Evolutionary conservation across 2,797 vertebrate genomes (phyloP).

Genomic region (Glossophaga mutica): DNA sequence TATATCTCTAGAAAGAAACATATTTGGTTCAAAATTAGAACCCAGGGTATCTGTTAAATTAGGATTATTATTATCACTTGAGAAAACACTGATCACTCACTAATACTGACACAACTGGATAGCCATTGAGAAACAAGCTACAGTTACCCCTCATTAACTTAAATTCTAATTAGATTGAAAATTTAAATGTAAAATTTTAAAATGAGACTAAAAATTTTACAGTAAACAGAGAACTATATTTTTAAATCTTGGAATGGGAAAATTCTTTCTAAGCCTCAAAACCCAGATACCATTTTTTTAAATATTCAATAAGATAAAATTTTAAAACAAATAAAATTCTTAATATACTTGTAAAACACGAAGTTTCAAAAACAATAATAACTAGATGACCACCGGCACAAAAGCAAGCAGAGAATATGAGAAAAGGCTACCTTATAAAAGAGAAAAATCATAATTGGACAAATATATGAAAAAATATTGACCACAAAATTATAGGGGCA

Average conservation of each 20-base stretch:
- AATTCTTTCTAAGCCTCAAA: conserved; percentile 1
- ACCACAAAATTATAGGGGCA: neutral
- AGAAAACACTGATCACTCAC: neutral
- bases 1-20: neutral
- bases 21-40: neutral
- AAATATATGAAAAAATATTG: neutral
- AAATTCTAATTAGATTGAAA: neutral
- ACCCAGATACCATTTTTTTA: neutral
- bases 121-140: neutral
- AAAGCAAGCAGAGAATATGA: neutral
- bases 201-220: conserved; percentile 21
- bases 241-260: neutral
- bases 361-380: conserved; percentile 32
- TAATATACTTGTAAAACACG: neutral
- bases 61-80: neutral
- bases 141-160: neutral
- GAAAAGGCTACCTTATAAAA: neutral
- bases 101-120: neutral
- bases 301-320: neutral
- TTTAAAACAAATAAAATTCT: neutral
- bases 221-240: neutral
- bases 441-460: neutral
- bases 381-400: neutral
- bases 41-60: neutral
- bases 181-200: neutral